Percentiles rank a stretch among this genome's conserved stretches.
Evolutionary conservation across 2,888 invertebrate species (phyloP).

Genomic region (Dicycla oo): DNA sequence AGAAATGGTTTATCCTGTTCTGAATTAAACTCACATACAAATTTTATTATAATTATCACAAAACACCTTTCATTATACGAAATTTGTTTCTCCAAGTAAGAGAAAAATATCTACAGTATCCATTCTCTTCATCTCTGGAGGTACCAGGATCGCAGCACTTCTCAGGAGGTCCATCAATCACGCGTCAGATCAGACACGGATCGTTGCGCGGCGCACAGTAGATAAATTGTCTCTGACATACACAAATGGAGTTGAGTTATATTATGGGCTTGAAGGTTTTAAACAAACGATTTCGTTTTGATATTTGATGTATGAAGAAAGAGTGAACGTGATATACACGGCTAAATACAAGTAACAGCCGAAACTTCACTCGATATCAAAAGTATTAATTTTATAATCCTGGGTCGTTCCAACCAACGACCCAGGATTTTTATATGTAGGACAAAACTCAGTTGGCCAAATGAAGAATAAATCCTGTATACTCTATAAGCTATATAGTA

Average conservation of each 20-base stretch:
- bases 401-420: too few relatives aligned
- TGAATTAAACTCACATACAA: slow-evolving; percentile 5
- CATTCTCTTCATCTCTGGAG: slow-evolving; percentile 45
- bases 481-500: too few relatives aligned
- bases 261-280: slow-evolving; percentile 12
- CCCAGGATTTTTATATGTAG: too few relatives aligned
- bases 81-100: slow-evolving; percentile 10
- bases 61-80: slow-evolving; percentile 23
- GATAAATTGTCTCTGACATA: slow-evolving; percentile 75
- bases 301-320: slow-evolving; percentile 21
- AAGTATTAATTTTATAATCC: background rate
- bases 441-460: too few relatives aligned
- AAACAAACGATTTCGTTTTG: slow-evolving; percentile 38
- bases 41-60: slow-evolving; percentile 9
- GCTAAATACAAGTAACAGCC: background rate
- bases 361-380: background rate
- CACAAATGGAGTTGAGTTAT: slow-evolving; percentile 56
- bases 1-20: background rate
- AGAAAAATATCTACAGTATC: slow-evolving; percentile 47
- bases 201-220: slow-evolving; percentile 67
- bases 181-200: slow-evolving; percentile 76
- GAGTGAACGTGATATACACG: background rate
- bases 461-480: too few relatives aligned
- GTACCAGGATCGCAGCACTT: slow-evolving; percentile 62
- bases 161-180: slow-evolving; percentile 78